Evolutionary conservation across 2,113 vertebrate genomes (phyloP).

Genomic region (Halichoerus grypus): DNA sequence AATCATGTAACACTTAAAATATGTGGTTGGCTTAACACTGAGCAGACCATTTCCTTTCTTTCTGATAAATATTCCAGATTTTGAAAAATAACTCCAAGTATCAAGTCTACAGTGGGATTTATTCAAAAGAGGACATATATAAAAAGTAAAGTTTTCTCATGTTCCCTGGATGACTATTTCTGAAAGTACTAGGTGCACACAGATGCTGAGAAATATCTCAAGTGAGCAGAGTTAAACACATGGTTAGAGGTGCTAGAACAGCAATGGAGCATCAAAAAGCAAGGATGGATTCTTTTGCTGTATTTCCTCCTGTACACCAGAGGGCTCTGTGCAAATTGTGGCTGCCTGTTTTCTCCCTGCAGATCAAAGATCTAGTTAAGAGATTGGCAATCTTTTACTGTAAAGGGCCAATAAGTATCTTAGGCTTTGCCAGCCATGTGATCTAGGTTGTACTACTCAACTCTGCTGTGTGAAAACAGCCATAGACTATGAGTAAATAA

Average conservation of each 20-base stretch:
- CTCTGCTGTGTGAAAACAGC: not conserved
- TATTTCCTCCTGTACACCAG: conserved; percentile 16
- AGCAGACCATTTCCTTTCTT: conserved; percentile 76
- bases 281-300: not conserved
- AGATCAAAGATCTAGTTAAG: not conserved
- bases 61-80: conserved; percentile 79
- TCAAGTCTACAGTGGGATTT: conserved; percentile 60
- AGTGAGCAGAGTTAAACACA: not conserved
- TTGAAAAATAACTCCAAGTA: conserved; percentile 68
- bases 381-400: not conserved
- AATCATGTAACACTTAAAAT: conserved; percentile 72
- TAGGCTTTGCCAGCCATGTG: not conserved
- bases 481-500: not conserved
- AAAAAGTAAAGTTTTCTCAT: conserved; percentile 67
- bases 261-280: not conserved
- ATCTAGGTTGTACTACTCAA: not conserved
- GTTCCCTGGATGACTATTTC: conserved; percentile 15
- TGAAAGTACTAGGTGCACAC: not conserved
- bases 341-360: not conserved
- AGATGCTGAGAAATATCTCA: conserved; percentile 21
- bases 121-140: conserved; percentile 65
- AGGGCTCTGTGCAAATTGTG: conserved; percentile 18
- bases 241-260: not conserved
- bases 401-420: not conserved
- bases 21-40: conserved; percentile 73